Evolutionary conservation across 2,113 vertebrate species (phyloP).

Genomic region (Istiophorus platypterus): DNA sequence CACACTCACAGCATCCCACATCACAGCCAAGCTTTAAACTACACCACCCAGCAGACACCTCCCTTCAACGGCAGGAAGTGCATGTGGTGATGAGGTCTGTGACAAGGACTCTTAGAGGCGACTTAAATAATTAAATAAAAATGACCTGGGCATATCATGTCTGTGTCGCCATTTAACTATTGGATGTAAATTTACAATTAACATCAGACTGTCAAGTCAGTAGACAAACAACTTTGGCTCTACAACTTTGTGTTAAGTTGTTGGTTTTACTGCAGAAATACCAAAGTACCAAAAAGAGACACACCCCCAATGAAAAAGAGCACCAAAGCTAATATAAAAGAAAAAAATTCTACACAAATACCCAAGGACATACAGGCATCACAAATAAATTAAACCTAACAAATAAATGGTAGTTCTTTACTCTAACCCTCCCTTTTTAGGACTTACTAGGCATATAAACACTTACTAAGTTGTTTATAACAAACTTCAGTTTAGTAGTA

Average conservation of each 20-base stretch:
- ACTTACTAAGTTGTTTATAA: too few species aligned
- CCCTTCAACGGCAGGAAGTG: constrained; percentile 57
- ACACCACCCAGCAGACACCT: constrained; percentile 54
- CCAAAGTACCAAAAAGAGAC: neutral
- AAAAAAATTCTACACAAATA: neutral
- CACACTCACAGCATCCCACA: constrained; percentile 70
- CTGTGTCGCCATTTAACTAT: neutral
- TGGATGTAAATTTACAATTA: neutral
- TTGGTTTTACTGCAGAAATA: neutral
- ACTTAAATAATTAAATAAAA: constrained; percentile 20
- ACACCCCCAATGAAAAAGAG: neutral
- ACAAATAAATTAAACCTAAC: neutral
- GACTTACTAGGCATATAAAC: too few species aligned
- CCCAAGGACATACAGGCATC: neutral
- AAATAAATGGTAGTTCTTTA: neutral
- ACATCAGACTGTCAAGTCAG: neutral
- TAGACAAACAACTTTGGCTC: neutral
- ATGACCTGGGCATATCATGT: constrained; percentile 12
- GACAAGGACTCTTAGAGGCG: neutral
- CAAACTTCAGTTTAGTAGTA: too few species aligned
- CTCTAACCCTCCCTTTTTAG: too few species aligned
- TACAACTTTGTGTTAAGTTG: neutral
- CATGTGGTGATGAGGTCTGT: constrained; percentile 46
- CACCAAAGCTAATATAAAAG: neutral
- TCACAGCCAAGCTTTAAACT: constrained; percentile 61